Base-by-base conservation (phyloP, 2,113 vertebrate genomes). In the Uropsilus gracilis region DNA sequence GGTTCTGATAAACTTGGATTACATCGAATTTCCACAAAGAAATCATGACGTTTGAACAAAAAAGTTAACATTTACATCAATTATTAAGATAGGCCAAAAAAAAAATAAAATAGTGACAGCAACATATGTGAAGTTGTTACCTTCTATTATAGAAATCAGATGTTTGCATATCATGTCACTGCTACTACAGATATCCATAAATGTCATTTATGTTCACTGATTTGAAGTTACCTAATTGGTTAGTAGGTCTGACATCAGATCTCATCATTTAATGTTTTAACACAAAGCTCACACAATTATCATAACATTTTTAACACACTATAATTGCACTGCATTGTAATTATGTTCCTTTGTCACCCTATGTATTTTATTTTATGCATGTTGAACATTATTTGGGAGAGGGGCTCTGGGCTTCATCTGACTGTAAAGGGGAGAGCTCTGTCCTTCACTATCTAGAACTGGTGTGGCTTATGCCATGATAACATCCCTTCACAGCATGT, bases 261-360 rank as follows among this genome's bases (percentile, higher is more conserved):
- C 30, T 80, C 90, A 81, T 63, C 59, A 57, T 39, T 78, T 57
- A 57, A 53, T 83, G 39, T 61, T 93, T 91, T 69, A 57, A 77
- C 24, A 68, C 76, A 89, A 73, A 4, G 46, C 6, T 3, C 14
- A 50, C 32, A 34, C 53, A 78, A 68, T 55, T 53, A 78, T 30
- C 20, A 76, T n/a, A 34, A 59, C 50, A 76, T 59, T 69, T 86
- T 93, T 66, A 83, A 75, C 11, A 20, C 28, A 39, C 42, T 44
- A 22, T 80, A 84, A 53, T 22, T 89, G 12, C 73, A 53, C 39
- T 68, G 6, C 34, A 53, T 3, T 59, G 57, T 30, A 87, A 84
- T 0, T 0, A 18, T 14, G 16, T 44, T 66, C 61, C 66, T 93
- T 59, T 69, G 76, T 30, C 57, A 34, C 20, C 26, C 39, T 37